Base-by-base conservation (phyloP, 2,888 invertebrate genomes). In the Ichneumoninae sp. region DNA sequence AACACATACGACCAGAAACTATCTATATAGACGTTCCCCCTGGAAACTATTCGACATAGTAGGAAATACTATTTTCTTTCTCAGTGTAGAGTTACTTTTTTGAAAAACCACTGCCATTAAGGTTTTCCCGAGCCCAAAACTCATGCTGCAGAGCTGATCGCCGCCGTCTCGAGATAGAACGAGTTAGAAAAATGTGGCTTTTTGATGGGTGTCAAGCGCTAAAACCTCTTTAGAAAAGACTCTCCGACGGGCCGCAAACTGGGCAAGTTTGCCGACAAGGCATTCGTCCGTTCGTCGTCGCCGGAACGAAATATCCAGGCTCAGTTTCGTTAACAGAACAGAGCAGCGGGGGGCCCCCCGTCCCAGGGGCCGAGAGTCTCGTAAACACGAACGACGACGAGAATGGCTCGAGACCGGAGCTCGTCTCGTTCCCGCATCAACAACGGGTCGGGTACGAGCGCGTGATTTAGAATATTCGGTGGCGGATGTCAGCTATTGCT, bases 401-500 rank as follows among this genome's bases (percentile, higher is more conserved):
- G 69, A 44, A 47, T 47, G 44, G 44, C 68, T 30, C 47, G 68
- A 40, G 80, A 69, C 47, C 47, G 62, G 62, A 69, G 69, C 74
- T 40, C 6, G 69, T 79, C 69, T 22, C n/a, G 33, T 44, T 70
- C 22, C 44, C 47, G 68, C 44, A 30, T 40, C 65, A 66, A 54
- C 68, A 66, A 90, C 89, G 86, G 86, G 26, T 84, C 78, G 84
- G 79, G 88, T 52, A 52, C 52, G 89, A 40, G 88, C 89, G 86
- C 89, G 92, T 91, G 92, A 93, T 93, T 92, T 93, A 92, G 93
- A 93, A 93, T 93, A 93, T 93, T 93, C 91, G 93, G 93, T 91
- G 92, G 93, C 93, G 93, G 93, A 93, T 93, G 93, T 93, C 92
- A 92, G 92, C 92, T 93, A 93, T 93, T 93, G 93, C 93, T 93